These are phyloP conservation scores for Podabrus alpinus DNA, from an alignment of 2,888 invertebrate species.

Conservation along the genomic window DNA sequence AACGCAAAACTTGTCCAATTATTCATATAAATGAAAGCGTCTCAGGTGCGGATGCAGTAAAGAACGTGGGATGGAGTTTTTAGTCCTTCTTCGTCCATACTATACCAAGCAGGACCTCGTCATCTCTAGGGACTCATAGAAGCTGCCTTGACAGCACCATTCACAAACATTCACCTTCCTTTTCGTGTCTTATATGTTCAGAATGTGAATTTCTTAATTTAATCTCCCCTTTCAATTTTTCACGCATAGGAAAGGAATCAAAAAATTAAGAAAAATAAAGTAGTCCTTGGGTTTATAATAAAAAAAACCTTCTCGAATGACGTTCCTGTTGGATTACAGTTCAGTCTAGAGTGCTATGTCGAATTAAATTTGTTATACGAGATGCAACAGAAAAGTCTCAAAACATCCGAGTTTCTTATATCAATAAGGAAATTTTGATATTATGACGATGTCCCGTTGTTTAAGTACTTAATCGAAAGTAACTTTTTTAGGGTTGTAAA, in stretches of 20 bases:
- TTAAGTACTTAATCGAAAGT: too few relatives aligned
- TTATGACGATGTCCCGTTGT: too few relatives aligned
- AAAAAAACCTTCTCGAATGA: not conserved
- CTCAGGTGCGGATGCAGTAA: constrained; percentile 50
- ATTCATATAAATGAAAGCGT: constrained; percentile 47
- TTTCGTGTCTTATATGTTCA: constrained; percentile 44
- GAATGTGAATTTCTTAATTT: constrained; percentile 41
- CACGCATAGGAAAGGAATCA: not conserved
- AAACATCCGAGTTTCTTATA: too few relatives aligned
- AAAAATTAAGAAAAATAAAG: not conserved
- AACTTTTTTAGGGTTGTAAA: too few relatives aligned
- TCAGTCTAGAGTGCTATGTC: too few relatives aligned
- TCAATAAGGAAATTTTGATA: too few relatives aligned
- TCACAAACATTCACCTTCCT: constrained; percentile 52
- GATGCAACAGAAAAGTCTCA: not conserved
- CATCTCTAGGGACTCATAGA: constrained; percentile 48
- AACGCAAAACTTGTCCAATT: constrained; percentile 43
- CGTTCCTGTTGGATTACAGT: not conserved
- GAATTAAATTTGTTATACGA: not conserved
- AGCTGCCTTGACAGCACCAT: constrained; percentile 52
- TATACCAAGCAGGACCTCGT: constrained; percentile 42
- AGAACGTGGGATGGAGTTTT: constrained; percentile 45
- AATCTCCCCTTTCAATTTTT: not conserved
- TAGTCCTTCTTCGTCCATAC: constrained; percentile 41
- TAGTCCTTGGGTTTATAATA: too few relatives aligned